phyloP scores from a whole-genome alignment of 2,113 vertebrate species.

The Xenus cinereus region DNA sequence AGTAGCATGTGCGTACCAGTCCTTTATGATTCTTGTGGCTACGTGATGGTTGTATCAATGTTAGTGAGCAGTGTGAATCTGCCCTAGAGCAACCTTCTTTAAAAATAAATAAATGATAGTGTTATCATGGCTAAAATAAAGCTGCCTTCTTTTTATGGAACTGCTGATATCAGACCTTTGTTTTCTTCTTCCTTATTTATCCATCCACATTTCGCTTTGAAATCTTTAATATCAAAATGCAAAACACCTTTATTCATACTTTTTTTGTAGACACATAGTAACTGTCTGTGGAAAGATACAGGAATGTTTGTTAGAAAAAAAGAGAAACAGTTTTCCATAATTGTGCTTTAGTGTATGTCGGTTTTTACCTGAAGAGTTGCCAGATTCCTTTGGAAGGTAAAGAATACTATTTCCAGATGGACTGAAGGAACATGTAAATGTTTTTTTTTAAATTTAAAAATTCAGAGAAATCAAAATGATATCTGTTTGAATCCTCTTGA shows the following conservation, averaged over 20 bases:
- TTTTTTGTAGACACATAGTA: not conserved
- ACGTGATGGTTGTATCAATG: accelerated
- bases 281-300: not conserved
- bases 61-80: accelerated
- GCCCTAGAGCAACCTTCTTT: no score
- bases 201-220: not conserved
- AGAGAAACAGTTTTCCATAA: not conserved
- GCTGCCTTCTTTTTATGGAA: not conserved
- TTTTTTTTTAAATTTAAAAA: not conserved
- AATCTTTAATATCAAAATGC: not conserved
- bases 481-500: not conserved
- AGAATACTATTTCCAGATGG: not conserved
- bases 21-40: not conserved
- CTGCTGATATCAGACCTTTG: not conserved
- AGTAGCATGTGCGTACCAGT: accelerated
- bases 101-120: accelerated
- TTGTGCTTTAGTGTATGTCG: not conserved
- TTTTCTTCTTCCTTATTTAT: not conserved
- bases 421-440: not conserved
- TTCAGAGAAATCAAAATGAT: accelerated
- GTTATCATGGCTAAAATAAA: accelerated
- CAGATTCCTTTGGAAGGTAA: not conserved
- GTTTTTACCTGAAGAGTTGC: not conserved
- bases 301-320: not conserved
- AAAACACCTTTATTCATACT: accelerated